Conservation (phyloP, 2,888 invertebrate genomes). For the Hemaris fuciformis region DNA sequence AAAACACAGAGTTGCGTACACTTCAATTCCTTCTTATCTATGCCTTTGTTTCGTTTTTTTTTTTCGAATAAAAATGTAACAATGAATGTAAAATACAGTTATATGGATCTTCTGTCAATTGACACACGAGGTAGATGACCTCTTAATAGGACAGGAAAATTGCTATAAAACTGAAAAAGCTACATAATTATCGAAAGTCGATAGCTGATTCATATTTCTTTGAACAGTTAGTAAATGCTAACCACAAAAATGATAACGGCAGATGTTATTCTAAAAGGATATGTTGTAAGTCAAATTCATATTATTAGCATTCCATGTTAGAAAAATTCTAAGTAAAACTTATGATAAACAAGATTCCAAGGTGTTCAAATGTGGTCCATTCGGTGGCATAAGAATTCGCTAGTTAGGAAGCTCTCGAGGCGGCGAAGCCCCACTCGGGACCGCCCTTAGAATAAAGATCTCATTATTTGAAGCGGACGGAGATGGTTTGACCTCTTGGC, state of each 20-base stretch:
- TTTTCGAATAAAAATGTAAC: no score
- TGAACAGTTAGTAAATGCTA: neutral
- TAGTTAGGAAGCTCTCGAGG: neutral
- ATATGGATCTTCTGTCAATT: neutral
- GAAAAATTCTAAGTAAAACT: neutral
- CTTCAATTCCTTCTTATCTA: no score
- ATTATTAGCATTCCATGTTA: no score
- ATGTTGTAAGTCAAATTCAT: neutral
- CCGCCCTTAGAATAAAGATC: neutral
- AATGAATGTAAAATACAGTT: neutral
- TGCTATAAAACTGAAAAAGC: neutral
- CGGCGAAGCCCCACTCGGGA: neutral
- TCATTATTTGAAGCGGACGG: neutral
- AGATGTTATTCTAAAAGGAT: neutral
- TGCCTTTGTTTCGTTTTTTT: no score
- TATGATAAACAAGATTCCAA: neutral
- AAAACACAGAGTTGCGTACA: no score
- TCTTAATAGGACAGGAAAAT: neutral
- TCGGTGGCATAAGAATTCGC: neutral
- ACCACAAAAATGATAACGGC: neutral
- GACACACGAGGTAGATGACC: neutral
- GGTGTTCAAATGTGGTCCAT: neutral
- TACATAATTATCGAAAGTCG: neutral
- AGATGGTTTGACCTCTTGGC: neutral
- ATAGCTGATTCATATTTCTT: neutral